Evolutionary conservation across 2,797 vertebrate genomes (phyloP), one percentile per base, ranked within the genome.

Genomic region (Pelochelys cantorii): DNA sequence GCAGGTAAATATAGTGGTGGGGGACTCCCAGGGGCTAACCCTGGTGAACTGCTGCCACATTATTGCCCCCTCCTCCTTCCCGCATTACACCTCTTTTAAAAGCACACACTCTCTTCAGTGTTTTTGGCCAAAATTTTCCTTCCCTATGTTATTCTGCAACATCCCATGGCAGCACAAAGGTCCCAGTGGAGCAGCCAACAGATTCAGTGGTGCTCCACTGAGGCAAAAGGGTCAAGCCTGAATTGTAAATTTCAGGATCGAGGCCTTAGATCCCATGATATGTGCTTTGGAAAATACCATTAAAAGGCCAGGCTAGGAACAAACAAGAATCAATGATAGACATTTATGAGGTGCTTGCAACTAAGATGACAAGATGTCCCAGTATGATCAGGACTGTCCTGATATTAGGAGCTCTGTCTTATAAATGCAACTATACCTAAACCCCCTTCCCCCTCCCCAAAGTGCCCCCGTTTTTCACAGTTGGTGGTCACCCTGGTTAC

Each of bases 181-280:
- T 23, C 12, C 34, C 34, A 42, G 5, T 74, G 20, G 11, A 23
- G 37, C 11, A 42, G 71, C 34, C 20, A 42, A 42, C 22, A 42
- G 10, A 74, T 37, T 74, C 71, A 42, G 22, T 74, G 25, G 48
- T 13, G 53, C 68, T 42, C 23, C 57, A 42, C 13, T 18, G 65
- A 56, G 15, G 62, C 83, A 54, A 57, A 88, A 54, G 11, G 7
- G 2, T 75, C 53, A 53, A 80, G 53, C n/a, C 29, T 83, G n/a
- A 27, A 11, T 53, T 59, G 5, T 17, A 81, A 60, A 17, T 8
- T 14, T 3, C 34, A 86, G 5, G 0, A 0, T 23, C n/a, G 3
- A 20, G 18, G 85, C 87, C 54, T 4, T 22, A 74, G n/a, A 74
- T 74, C 12, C 34, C 20, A 23, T 74, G 0, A 0, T 48, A 52